These are phyloP conservation scores for Drosophila rufa DNA, from an alignment of 1,140 invertebrate genomes.

Conservation along the genomic window DNA sequence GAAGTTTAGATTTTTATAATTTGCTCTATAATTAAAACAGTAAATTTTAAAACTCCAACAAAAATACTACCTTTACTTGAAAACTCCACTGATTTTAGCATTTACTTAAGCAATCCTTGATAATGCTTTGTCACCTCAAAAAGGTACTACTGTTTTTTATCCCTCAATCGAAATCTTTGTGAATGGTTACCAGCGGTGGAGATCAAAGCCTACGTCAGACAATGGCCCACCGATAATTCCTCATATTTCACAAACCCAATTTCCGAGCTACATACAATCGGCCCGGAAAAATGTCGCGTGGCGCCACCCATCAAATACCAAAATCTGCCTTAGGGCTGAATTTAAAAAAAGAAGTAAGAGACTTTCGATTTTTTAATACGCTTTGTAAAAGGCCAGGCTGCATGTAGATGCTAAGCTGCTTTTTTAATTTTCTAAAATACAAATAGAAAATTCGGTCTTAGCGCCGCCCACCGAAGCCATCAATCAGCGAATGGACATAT, in stretches of 20 bases:
- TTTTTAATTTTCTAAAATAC: conserved; percentile 77
- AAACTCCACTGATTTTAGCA: background rate
- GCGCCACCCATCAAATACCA: conserved; percentile 47
- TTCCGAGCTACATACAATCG: conserved; percentile 37
- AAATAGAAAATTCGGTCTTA: conserved; percentile 51
- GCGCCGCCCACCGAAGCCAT: conserved; percentile 64
- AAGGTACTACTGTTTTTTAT: background rate
- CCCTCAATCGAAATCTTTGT: background rate
- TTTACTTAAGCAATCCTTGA: background rate
- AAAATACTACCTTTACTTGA: too few relatives aligned
- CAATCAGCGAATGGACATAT: conserved; percentile 55
- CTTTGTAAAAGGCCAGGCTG: conserved; percentile 51
- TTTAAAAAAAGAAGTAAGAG: conserved; percentile 9
- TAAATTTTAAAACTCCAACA: background rate
- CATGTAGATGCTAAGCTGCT: conserved; percentile 59
- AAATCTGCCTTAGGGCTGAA: conserved; percentile 49
- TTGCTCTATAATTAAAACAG: too few relatives aligned
- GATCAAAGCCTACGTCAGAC: conserved; percentile 67
- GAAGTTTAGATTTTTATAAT: too few relatives aligned
- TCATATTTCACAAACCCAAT: background rate
- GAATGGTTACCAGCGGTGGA: conserved; percentile 4
- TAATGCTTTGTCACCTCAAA: conserved; percentile 31
- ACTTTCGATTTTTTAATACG: conserved; percentile 55
- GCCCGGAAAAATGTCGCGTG: conserved; percentile 79
- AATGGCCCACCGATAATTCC: conserved; percentile 49